These are phyloP conservation scores for Dinoponera quadriceps DNA, from an alignment of 1,140 invertebrate species.

Conservation along the genomic window DNA sequence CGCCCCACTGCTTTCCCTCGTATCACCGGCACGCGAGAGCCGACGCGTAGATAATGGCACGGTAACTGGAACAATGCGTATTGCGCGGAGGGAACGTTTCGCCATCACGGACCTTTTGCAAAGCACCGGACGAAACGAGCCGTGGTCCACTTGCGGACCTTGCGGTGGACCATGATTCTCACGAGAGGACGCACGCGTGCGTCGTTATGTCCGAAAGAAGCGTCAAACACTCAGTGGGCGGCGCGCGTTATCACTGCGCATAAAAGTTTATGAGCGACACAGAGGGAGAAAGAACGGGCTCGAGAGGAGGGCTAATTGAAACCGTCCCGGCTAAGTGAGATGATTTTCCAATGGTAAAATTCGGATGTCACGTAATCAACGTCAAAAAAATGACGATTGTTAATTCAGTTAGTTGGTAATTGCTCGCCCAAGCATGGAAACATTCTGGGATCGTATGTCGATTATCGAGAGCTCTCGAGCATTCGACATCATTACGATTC, in stretches of 20 bases:
- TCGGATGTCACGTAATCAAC: not conserved
- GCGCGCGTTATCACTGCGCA: not conserved
- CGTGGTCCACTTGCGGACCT: slow-evolving; percentile 20
- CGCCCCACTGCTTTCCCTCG: not conserved
- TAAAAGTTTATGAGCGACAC: slow-evolving; percentile 32
- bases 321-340: not conserved
- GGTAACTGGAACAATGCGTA: slow-evolving; percentile 50
- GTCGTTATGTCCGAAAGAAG: slow-evolving; percentile 40
- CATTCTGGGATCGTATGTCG: too few relatives aligned
- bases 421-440: too few relatives aligned
- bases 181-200: slow-evolving; percentile 6
- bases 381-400: not conserved
- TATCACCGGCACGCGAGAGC: not conserved
- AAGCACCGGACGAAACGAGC: slow-evolving; percentile 40
- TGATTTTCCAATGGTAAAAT: not conserved
- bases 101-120: slow-evolving; percentile 22
- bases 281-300: too few relatives aligned
- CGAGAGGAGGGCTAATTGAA: not conserved
- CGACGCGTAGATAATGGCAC: slow-evolving; percentile 51
- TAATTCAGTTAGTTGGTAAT: not conserved
- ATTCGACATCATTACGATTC: not conserved
- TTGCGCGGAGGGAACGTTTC: slow-evolving; percentile 7
- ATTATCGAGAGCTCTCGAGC: not conserved
- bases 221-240: slow-evolving; percentile 31
- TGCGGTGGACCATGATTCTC: slow-evolving; percentile 40